A percentile compares a stretch with the other conserved stretches of the same genome.
Evolutionary conservation across 2,888 invertebrate species (phyloP).

Genomic region (Rhaphigaster nebulosa): DNA sequence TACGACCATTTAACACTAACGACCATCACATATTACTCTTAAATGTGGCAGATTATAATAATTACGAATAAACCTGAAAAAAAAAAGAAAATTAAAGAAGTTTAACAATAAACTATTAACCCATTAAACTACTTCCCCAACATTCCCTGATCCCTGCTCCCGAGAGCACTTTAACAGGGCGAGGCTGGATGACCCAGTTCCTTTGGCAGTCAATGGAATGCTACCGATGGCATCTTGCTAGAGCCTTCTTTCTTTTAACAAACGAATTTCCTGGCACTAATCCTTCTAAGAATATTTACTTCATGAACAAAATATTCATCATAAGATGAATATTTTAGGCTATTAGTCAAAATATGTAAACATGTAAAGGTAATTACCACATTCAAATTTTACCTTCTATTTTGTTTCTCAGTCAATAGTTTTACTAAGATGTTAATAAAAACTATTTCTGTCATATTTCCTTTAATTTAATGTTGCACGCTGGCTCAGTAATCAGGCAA

Average conservation of each 20-base stretch:
- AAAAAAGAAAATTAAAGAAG: no score
- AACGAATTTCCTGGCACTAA: not conserved
- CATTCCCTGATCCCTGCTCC: not conserved
- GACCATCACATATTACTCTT: no score
- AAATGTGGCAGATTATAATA: no score
- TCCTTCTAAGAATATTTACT: not conserved
- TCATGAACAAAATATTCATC: not conserved
- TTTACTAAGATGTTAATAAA: no score
- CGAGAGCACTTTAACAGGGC: not conserved
- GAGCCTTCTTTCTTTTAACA: not conserved
- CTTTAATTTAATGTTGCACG: no score
- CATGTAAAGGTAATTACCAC: no score
- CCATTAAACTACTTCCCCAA: not conserved
- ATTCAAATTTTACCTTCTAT: no score
- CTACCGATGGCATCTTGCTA: not conserved
- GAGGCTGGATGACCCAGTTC: not conserved
- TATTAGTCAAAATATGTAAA: not conserved
- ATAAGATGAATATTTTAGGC: not conserved
- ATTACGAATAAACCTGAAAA: no score
- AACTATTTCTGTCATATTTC: no score
- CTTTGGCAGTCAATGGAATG: not conserved
- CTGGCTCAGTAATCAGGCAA: no score
- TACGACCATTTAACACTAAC: no score
- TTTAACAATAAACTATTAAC: not conserved
- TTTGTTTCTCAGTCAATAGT: no score